These are phyloP conservation scores for Aphis craccivora DNA, from an alignment of 1,140 invertebrate species.

Conservation along the genomic window DNA sequence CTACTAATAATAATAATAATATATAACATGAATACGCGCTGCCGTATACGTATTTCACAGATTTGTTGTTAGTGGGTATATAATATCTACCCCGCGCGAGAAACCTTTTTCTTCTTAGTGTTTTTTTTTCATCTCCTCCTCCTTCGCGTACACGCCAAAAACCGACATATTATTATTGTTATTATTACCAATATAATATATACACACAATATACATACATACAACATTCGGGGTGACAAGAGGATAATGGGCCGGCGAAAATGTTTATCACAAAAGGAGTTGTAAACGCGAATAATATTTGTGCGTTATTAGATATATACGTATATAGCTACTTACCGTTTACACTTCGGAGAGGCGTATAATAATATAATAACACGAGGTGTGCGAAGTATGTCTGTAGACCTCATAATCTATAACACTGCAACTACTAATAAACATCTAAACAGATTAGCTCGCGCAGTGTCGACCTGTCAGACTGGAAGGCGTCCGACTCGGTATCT, in stretches of 20 bases:
- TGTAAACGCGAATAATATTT: background rate
- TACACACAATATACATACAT: background rate
- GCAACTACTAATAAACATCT: background rate
- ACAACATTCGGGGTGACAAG: constrained; percentile 39
- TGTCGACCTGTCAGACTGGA: background rate
- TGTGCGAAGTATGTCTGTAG: background rate
- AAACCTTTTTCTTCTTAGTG: constrained; percentile 45
- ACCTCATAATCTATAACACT: background rate
- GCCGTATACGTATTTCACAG: background rate
- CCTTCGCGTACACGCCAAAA: background rate
- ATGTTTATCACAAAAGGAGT: background rate
- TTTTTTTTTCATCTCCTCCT: background rate
- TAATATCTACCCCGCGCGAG: background rate
- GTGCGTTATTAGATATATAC: background rate
- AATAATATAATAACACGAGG: background rate
- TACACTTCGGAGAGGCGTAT: background rate
- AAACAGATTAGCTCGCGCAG: background rate
- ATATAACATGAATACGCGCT: background rate
- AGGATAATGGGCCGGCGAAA: constrained; percentile 46
- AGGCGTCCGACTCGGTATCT: background rate
- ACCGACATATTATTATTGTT: background rate
- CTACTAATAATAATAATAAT: background rate
- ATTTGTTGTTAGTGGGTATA: constrained; percentile 24
- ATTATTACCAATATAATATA: background rate
- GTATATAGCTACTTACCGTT: background rate